A percentile compares a stretch with the other conserved stretches of the same genome.
These are phyloP conservation scores for Dasysyrphus tricinctus DNA, from an alignment of 2,888 invertebrate genomes.

Conservation along the genomic window DNA sequence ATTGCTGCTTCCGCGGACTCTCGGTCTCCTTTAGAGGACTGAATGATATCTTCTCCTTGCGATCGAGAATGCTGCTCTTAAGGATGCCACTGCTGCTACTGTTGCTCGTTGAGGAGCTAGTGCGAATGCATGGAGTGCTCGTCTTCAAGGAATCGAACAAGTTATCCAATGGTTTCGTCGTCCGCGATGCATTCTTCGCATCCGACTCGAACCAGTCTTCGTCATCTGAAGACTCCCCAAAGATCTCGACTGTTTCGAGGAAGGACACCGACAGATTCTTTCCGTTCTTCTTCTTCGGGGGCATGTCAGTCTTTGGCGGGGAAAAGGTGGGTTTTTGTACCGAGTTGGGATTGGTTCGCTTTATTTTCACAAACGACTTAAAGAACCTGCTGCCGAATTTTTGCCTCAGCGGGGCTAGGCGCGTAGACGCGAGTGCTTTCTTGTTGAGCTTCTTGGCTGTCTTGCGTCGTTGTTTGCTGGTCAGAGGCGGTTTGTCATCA, in stretches of 20 bases:
- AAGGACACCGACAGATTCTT: constrained; percentile 75
- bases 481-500: constrained; percentile 2
- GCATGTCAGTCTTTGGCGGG: background rate
- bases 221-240: constrained; percentile 74
- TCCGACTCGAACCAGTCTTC: constrained; percentile 57
- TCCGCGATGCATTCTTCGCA: constrained; percentile 14
- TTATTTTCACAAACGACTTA: constrained; percentile 74
- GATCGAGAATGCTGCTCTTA: constrained; percentile 67
- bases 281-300: constrained; percentile 49
- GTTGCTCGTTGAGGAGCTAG: background rate
- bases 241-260: constrained; percentile 76
- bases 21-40: constrained; percentile 78
- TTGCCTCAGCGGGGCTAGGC: constrained; percentile 14
- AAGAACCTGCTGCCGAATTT: constrained; percentile 72
- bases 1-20: constrained; percentile 78
- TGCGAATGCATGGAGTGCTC: constrained; percentile 24
- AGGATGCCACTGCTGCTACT: constrained; percentile 21
- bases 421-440: background rate
- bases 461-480: constrained; percentile 13
- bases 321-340: too few species aligned
- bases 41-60: constrained; percentile 77
- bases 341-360: constrained; percentile 19
- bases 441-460: constrained; percentile 13
- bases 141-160: constrained; percentile 8
- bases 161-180: constrained; percentile 77